Conservation (phyloP, 1,140 invertebrate species). For the Drosophila elegans region DNA sequence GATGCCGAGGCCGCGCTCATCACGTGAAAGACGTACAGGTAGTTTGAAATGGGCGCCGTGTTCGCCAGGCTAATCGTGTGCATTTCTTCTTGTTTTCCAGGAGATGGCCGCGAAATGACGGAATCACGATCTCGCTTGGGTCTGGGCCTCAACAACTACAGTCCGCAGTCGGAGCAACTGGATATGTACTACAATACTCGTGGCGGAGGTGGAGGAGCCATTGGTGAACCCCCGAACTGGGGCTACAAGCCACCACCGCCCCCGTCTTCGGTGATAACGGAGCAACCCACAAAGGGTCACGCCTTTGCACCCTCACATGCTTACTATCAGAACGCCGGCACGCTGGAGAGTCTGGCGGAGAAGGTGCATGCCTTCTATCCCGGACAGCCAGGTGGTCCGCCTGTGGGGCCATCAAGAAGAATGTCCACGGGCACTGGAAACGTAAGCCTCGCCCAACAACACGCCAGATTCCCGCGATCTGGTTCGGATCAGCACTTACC, state of each 20-base stretch:
- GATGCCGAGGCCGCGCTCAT: conserved; percentile 84
- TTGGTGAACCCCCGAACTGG: conserved; percentile 85
- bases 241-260: conserved; percentile 89
- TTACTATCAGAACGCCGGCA: conserved; percentile 92
- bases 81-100: conserved; percentile 66
- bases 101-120: conserved; percentile 90
- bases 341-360: conserved; percentile 94
- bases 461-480: conserved; percentile 88
- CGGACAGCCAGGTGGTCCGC: conserved; percentile 78
- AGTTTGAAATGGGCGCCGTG: conserved; percentile 70
- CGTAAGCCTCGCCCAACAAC: conserved; percentile 78
- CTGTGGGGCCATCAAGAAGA: conserved; percentile 86
- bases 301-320: conserved; percentile 92
- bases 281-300: conserved; percentile 93
- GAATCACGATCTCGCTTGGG: conserved; percentile 90
- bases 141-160: conserved; percentile 88
- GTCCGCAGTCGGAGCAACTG: conserved; percentile 89
- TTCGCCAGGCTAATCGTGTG: conserved; percentile 68
- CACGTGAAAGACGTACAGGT: conserved; percentile 86
- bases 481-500: conserved; percentile 94
- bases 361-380: conserved; percentile 94
- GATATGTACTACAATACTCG: conserved; percentile 94
- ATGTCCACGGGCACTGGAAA: conserved; percentile 86
- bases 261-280: conserved; percentile 92
- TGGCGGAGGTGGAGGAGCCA: conserved; percentile 54